Evolutionary conservation across 2,888 invertebrate species (phyloP), one percentile per base, ranked within the genome.

Genomic region (Abscondita cerata): DNA sequence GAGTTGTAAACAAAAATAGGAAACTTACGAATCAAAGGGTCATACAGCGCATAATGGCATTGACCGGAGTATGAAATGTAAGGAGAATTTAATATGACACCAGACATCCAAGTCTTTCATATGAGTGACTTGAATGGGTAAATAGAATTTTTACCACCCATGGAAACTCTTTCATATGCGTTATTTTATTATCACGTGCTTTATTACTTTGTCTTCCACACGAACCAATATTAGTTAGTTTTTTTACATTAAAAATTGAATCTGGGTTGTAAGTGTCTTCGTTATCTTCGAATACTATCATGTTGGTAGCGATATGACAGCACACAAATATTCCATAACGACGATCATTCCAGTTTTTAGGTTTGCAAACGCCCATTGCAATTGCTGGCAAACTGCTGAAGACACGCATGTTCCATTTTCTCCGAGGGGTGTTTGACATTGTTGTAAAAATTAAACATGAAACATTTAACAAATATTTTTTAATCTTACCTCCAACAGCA

Each of bases 61-160:
- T 40, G 20, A 9, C 25, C 56, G 1, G 38, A 15, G 5, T 48
- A 48, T 11, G 50, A 15, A 2, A 56, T 31, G 18, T 56, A 50
- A 3, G 20, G n/a, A 1, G 5, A 2, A 20, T 48, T 50, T 38
- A 56, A 48, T 0, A 56, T 15, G 1, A 48, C 33, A 18, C 56
- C 56, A 9, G 13, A 16, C 55, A 55, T 34, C 12, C 16, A n/a
- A 41, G 15, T 13, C 4, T 41, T 19, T 25, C 12, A 18, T n/a
- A 3, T 18, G 2, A 19, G 18, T 41, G 15, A 2, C 5, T n/a
- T 9, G 2, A 2, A 16, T 41, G 3, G 2, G 9, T 13, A 13
- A 3, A 5, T 9, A 41, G 1, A 2, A 41, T 2, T 41, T 41
- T 41, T 3, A 41, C 41, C 2, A 41, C 3, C 41, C 41, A 41